Evolutionary conservation across 2,113 vertebrate species (phyloP).

Genomic region (Ctenomys sociabilis): DNA sequence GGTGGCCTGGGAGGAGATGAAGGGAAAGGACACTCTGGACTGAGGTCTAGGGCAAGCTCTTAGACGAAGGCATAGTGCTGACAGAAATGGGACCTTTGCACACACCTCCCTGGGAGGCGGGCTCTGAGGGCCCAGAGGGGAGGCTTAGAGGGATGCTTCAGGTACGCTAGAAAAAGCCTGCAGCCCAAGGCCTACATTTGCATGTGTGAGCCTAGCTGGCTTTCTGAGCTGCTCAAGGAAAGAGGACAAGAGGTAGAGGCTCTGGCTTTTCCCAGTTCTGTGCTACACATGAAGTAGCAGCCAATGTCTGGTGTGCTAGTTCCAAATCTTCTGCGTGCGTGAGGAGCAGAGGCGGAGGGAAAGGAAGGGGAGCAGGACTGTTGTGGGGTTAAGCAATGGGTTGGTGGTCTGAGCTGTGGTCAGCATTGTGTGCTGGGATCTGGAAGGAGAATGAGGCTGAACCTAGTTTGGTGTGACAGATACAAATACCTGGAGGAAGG

Average conservation of each 20-base stretch:
- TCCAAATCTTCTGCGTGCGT: background rate
- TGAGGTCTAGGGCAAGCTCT: background rate
- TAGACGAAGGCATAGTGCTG: background rate
- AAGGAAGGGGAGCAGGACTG: background rate
- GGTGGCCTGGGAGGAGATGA: background rate
- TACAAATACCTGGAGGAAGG: background rate
- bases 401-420: background rate
- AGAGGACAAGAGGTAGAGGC: background rate
- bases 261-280: background rate
- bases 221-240: background rate
- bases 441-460: background rate
- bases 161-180: background rate
- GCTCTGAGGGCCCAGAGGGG: background rate
- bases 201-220: background rate
- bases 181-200: background rate
- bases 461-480: background rate
- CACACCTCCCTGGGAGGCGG: background rate
- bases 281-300: background rate
- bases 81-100: background rate
- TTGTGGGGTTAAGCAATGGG: background rate
- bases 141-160: background rate
- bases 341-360: background rate
- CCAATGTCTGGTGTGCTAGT: background rate
- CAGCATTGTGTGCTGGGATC: background rate
- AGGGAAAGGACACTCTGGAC: background rate